Base-by-base conservation (phyloP, 2,797 vertebrate species). In the Chaetophractus vellerosus region DNA sequence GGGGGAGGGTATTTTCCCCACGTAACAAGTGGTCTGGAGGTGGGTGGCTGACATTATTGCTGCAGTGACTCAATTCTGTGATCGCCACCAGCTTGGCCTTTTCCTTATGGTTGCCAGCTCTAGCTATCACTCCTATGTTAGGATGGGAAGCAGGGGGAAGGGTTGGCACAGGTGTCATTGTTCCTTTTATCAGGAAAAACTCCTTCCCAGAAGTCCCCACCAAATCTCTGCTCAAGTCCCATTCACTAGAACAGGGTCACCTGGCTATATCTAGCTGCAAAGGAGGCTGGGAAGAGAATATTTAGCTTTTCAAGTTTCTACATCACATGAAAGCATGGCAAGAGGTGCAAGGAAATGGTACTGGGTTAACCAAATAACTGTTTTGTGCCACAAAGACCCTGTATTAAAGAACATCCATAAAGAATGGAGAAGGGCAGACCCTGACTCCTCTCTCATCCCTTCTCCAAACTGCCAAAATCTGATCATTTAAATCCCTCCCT, bases 171-270 rank as follows among this genome's bases (percentile, higher is more conserved):
- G n/a, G 24, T 38, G 1, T 16, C 23, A 6, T 71, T 78, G 59
- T 38, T 89, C 31, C 61, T 82, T 74, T 88, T 28, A 71, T 12
- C 18, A 0, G 0, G 48, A 28, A 81, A 88, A 87, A 31, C 33
- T 88, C 12, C 24, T 23, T 95, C 45, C 69, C 31, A 86, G 75
- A 89, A 84, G 61, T 59, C 21, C 21, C 45, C 14, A 33, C 19
- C 2, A 64, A 71, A 87, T 87, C 8, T 5, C 31, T 33, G 52
- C 36, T 84, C 41, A 52, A 59, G 21, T 92, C n/a, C 84, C 66
- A 72, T 2, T 78, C 80, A 57, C 45, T 15, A 68, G 48, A 84
- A 64, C 1, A 63, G 71, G 19, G 26, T 66, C 52, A 41, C 26
- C 28, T 26, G 61, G 38, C 76, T 23, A 38, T 3, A 52, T 2